phyloP scores from a whole-genome alignment of 1,140 invertebrate species.

The Ooceraea biroi region DNA sequence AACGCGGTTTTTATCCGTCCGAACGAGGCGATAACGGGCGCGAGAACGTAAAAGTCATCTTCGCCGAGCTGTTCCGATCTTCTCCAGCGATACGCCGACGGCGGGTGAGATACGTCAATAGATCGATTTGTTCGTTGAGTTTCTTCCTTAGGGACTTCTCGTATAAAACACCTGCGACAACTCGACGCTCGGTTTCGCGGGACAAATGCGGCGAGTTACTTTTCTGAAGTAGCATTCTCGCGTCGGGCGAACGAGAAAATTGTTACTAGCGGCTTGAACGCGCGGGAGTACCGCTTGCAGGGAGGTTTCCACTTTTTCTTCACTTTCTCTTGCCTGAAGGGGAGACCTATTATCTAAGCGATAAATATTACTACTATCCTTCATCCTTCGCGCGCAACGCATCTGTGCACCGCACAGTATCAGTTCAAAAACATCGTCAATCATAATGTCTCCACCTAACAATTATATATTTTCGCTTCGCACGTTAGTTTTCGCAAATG shows the following conservation, averaged over 20 bases:
- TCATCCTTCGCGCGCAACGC: background rate
- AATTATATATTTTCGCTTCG: background rate
- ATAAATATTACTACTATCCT: conserved; percentile 7
- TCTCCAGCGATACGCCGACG: conserved; percentile 22
- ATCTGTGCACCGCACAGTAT: background rate
- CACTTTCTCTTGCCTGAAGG: background rate
- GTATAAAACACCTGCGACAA: conserved; percentile 51
- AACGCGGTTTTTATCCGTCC: conserved; percentile 31
- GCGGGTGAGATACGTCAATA: conserved; percentile 25
- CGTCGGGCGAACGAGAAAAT: conserved; percentile 29
- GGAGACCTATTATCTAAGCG: conserved; percentile 9
- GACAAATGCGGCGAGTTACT: conserved; percentile 51
- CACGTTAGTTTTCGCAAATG: background rate
- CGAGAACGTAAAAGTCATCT: conserved; percentile 48
- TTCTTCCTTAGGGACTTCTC: conserved; percentile 38
- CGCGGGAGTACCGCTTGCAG: conserved; percentile 18
- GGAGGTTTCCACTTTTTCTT: conserved; percentile 33
- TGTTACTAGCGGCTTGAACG: conserved; percentile 33
- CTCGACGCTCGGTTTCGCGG: conserved; percentile 34
- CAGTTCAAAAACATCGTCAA: background rate
- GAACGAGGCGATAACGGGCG: conserved; percentile 33
- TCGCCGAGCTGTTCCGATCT: conserved; percentile 22
- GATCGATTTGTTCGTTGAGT: conserved; percentile 43
- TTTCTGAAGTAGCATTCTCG: background rate
- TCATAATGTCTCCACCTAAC: background rate